A percentile compares a stretch with the other conserved stretches of the same genome.
phyloP scores from a whole-genome alignment of 2,113 vertebrate species.

The Phalacrocorax pelagicus region DNA sequence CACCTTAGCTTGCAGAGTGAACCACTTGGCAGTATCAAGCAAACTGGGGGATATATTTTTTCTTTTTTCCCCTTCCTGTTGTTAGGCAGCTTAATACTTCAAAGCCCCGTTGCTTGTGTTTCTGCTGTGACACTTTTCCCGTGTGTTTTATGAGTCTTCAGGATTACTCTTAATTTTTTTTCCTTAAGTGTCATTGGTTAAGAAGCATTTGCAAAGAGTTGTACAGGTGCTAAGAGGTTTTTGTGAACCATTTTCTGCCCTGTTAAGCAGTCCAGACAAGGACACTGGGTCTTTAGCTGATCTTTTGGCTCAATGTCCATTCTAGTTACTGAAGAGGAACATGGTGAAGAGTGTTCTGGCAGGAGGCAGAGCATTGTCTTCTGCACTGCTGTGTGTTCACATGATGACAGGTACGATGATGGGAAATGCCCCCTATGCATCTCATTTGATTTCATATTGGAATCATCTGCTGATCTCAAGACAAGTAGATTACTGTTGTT shows the following conservation, averaged over 20 bases:
- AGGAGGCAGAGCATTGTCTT: neutral
- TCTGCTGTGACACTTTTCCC: neutral
- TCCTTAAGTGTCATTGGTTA: neutral
- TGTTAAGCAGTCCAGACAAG: neutral
- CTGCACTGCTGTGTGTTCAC: neutral
- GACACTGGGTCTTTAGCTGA: rapidly evolving
- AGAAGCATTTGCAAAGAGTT: neutral
- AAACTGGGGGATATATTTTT: neutral
- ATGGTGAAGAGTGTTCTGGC: neutral
- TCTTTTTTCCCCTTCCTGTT: neutral
- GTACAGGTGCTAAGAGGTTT: neutral
- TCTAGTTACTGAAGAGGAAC: neutral
- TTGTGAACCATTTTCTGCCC: neutral
- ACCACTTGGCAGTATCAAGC: constrained; percentile 3
- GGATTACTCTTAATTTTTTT: neutral
- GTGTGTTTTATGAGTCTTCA: neutral
- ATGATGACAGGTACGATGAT: rapidly evolving
- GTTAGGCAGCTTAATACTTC: neutral
- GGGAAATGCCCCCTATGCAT: neutral
- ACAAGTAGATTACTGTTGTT: neutral
- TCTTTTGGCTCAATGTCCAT: neutral
- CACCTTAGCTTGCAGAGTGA: neutral
- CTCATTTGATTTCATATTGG: neutral
- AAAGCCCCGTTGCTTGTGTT: neutral
- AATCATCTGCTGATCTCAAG: neutral